Evolutionary conservation across 2,113 vertebrate species (phyloP).

Genomic region (Globicephala melas): DNA sequence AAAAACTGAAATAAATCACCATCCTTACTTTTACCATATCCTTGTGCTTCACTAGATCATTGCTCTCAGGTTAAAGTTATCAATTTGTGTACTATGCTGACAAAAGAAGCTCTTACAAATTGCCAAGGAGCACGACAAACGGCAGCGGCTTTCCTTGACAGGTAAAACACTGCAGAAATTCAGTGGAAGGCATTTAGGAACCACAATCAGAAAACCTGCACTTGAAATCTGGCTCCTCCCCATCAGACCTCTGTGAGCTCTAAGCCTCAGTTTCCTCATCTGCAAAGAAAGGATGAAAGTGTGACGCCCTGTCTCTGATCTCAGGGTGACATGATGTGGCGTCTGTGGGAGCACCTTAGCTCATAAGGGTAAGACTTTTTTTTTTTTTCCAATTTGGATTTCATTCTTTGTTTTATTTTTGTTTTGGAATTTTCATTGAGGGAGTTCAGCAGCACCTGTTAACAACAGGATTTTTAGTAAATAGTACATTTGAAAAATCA

Average conservation of each 20-base stretch:
- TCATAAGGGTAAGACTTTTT: neutral
- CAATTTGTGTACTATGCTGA: neutral
- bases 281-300: neutral
- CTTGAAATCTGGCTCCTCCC: neutral
- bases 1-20: neutral
- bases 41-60: neutral
- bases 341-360: neutral
- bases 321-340: neutral
- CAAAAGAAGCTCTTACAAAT: neutral
- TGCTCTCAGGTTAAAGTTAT: neutral
- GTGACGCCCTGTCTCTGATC: neutral
- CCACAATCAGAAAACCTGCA: neutral
- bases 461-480: neutral
- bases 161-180: neutral
- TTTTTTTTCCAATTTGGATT: neutral
- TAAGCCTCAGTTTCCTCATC: constrained; percentile 1
- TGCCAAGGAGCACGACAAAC: neutral
- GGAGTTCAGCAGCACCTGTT: neutral
- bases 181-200: neutral
- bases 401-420: neutral
- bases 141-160: neutral
- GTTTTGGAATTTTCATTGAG: neutral
- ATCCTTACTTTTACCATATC: neutral
- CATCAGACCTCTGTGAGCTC: neutral
- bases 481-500: neutral